Conservation (phyloP, 2,113 vertebrate genomes). For the Ploceus nigricollis region DNA sequence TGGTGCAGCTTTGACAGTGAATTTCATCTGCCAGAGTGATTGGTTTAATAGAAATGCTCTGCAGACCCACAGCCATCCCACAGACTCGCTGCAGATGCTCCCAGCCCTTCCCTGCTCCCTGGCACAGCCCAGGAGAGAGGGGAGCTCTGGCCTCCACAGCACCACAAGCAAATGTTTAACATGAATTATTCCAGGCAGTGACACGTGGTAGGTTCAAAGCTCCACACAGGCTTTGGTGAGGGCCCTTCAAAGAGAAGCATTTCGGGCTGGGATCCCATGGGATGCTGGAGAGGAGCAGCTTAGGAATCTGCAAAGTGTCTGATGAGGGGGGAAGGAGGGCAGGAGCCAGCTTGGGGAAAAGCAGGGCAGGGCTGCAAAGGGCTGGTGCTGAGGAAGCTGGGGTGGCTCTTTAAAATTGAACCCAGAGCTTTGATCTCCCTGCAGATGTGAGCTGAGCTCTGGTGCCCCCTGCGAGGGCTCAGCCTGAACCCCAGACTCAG, state of each 20-base stretch:
- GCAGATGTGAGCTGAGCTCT: not conserved
- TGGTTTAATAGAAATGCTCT: not conserved
- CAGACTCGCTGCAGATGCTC: rapidly evolving
- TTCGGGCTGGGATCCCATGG: not conserved
- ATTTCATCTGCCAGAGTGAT: not conserved
- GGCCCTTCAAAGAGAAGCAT: constrained; percentile 29
- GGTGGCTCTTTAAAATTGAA: rapidly evolving
- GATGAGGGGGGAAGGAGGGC: not conserved
- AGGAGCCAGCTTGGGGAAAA: not conserved
- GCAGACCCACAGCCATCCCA: not conserved
- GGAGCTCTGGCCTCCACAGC: not conserved
- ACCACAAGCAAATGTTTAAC: not conserved
- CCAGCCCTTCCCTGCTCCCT: not conserved
- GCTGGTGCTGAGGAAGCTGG: not conserved
- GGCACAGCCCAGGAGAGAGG: not conserved
- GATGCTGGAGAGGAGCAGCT: not conserved
- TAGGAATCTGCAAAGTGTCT: not conserved
- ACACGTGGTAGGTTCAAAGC: not conserved
- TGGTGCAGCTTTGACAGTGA: rapidly evolving
- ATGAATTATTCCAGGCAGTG: not conserved
- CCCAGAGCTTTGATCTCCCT: not conserved
- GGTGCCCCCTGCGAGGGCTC: not conserved
- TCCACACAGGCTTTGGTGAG: not conserved
- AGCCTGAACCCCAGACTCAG: rapidly evolving
- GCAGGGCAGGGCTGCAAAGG: not conserved